Evolutionary conservation across 1,140 invertebrate genomes (phyloP), one percentile per base, ranked within the genome.

Genomic region (Apocrypta bakeri): DNA sequence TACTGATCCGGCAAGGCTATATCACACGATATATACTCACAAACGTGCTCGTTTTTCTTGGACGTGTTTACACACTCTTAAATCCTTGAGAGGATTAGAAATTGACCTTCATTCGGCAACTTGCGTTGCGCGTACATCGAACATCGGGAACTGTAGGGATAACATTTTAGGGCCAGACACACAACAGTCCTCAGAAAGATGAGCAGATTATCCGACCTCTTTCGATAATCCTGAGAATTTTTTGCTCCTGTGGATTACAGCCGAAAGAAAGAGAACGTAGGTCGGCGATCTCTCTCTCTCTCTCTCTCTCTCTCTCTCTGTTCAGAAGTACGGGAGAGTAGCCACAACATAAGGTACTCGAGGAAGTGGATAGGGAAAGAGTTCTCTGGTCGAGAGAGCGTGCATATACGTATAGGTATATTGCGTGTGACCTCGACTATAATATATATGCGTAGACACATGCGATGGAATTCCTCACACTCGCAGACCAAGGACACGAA

Each of bases 31-130:
- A 42, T 42, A 64, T 79, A 71, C 21, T 25, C 7, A n/a, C 61
- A 64, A 7, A 21, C 21, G 14, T 21, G 11, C 71, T 83, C 87
- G 87, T 89, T 89, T 89, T 87, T 85, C 87, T 87, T 87, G 4
- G 12, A 29, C 21, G 3, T 0, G 48, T 56, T 56, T 56, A 56
- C 48, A 56, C 48, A 56, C 48, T 48, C 14, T 56, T 21, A 21
- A 21, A 87, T 87, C 86, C 88, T 90, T 87, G 86, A 89, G 88
- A 85, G 83, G 88, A 90, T 89, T 90, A 90, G 90, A 91, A 91
- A 91, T 91, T 91, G 88, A 83, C 87, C 89, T 90, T 85, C 74
- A 80, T 27, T 71, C 75, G 61, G n/a, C 79, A 6, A n/a, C n/a
- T n/a, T 14, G 40, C 7, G 40, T 80, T 81, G 56, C 71, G 79